Base-by-base conservation (phyloP, 1,140 invertebrate species). In the Trachymyrmex cornetzi region DNA sequence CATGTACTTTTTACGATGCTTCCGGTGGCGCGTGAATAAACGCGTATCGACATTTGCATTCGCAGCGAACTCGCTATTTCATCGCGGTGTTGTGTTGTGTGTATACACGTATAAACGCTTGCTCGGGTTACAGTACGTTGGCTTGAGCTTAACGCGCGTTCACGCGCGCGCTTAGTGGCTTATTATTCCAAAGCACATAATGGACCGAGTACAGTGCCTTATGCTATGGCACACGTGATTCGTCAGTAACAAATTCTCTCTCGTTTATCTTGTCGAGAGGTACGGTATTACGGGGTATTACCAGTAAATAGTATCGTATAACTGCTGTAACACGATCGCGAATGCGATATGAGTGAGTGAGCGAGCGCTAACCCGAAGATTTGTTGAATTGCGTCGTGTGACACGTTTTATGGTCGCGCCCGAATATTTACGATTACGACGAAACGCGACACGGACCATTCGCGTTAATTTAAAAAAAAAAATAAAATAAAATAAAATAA, bases 161-260 rank as follows among this genome's bases (percentile, higher is more conserved):
- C 67, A 48, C 27, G 55, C 69, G 80, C 44, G 55, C 55, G 80
- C 38, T 75, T 75, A 84, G 80, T 50, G n/a, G 55, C 80, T 84
- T 84, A 84, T 84, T 74, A 84, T 75, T 61, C 80, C 69, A 84
- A 84, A 84, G 55, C 69, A 63, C 69, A 84, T 84, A 84, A 84
- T 84, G 80, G 69, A 24, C 22, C 27, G 69, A 75, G 24, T 75
- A 48, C 22, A 30, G n/a, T 50, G 69, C 55, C 27, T 53, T 57
- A 57, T 34, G 55, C 44, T 22, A 2, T 34, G 44, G 69, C 12
- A 24, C 44, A 75, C 69, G 69, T 84, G 80, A 84, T 84, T 84
- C 80, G 69, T 59, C 80, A 59, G 57, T 57, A 75, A 84, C 69
- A 63, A 84, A 75, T 75, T 84, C 69, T 59, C 69, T 16, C 44